Evolutionary conservation across 1,140 invertebrate genomes (phyloP), one percentile per base, ranked within the genome.

Genomic region (Globodera rostochiensis): DNA sequence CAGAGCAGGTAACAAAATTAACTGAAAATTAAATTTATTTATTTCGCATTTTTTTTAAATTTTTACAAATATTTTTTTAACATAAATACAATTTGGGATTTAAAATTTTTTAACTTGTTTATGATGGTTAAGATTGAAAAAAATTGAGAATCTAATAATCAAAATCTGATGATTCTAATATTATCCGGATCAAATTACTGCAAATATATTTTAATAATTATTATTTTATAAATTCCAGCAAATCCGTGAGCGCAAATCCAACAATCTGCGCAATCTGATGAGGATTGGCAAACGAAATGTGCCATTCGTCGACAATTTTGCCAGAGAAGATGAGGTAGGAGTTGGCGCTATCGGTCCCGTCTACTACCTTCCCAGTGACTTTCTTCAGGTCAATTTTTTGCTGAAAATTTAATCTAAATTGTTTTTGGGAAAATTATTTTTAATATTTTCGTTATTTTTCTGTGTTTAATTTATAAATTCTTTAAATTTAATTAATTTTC

Each of bases 191-290:
- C 36, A 36, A 13, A 73, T 67, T 67, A 67, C 25, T 25, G 25
- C 66, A n/a, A 67, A 67, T 25, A 67, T 67, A 67, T 67, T 25
- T 67, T 67, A 67, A 67, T 67, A 25, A 67, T 25, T 25, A 80
- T 6, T 6, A 80, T 6, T 49, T 57, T 57, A 36, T 81, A n/a
- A 6, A 5, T 78, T 80, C 45, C 15, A 77, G n/a, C 21, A 80
- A 47, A 9, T 79, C 15, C 57, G 80, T 49, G 76, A 79, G 46
- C 53, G 80, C 8, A 81, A 81, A 69, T 79, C 80, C 6, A 81
- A 81, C 80, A 81, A 81, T 13, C 57, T 81, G 3, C 76, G 80
- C 36, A 81, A 81, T 67, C 19, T 81, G 53, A 81, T 81, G 80
- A 67, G 80, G 36, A 81, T 81, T 50, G 80, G 80, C 19, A 81